These are phyloP conservation scores for Falcunculus frontatus DNA, from an alignment of 2,113 vertebrate genomes.

Conservation along the genomic window DNA sequence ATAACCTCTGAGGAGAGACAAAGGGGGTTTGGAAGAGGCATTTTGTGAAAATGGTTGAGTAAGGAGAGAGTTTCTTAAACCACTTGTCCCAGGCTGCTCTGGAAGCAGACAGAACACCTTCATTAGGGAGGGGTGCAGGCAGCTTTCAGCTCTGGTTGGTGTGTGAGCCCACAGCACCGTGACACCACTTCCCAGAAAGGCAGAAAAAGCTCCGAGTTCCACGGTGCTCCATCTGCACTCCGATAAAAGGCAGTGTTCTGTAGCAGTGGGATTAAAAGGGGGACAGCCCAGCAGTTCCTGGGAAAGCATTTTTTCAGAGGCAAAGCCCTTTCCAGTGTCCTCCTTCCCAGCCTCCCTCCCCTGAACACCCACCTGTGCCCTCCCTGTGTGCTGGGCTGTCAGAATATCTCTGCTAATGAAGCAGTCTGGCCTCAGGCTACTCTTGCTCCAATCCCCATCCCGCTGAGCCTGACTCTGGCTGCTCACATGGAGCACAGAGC, in stretches of 20 bases:
- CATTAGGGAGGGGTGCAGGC: fast-evolving
- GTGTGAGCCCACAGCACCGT: not conserved
- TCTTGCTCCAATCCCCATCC: not conserved
- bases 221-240: not conserved
- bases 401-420: constrained; percentile 60
- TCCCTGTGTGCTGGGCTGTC: constrained; percentile 47
- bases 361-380: not conserved
- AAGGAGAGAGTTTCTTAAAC: not conserved
- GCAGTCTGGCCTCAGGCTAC: constrained; percentile 64
- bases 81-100: not conserved
- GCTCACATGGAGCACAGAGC: not conserved
- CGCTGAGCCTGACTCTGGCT: not conserved
- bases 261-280: not conserved
- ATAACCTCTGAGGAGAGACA: not conserved
- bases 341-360: not conserved
- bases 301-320: not conserved
- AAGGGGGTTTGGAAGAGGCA: not conserved
- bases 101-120: not conserved
- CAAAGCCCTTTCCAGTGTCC: not conserved
- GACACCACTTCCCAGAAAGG: not conserved
- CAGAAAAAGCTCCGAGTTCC: not conserved
- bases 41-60: not conserved
- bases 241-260: not conserved
- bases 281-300: not conserved
- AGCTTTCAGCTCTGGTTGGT: not conserved